Evolutionary conservation across 1,140 invertebrate genomes (phyloP), one percentile per base, ranked within the genome.

Genomic region (Stenopsyche tienmushanensis): DNA sequence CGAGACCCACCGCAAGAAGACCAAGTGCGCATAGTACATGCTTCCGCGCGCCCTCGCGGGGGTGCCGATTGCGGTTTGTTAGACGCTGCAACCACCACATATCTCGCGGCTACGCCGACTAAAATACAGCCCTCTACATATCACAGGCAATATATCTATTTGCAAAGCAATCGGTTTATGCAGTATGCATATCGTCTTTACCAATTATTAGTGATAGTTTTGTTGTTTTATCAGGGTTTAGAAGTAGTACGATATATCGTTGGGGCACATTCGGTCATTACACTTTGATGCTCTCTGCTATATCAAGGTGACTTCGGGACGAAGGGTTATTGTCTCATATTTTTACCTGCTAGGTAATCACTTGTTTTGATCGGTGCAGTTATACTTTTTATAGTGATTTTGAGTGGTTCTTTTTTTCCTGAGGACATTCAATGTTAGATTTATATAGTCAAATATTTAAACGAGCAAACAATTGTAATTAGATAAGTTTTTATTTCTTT

Each of bases 1-100:
- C 57, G 89, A 92, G 58, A 97, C 93, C 20, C 95, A 97, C 77
- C 75, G 75, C 67, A 81, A 78, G 72, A 80, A 79, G 67, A 78
- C 74, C 62, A 68, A 75, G 57, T 74, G 76, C 66, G 69, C 25
- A 60, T 69, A 39, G 66, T 70, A 29, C 71, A 71, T 18, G 66
- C 71, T 8, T 71, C 72, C 20, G 65, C 72, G 25, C 72, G 73
- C 62, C 72, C 26, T 42, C 54, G 10, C 3, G 7, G 23, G 23
- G 26, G 18, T 20, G 52, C 52, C 29, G 26, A 15, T 2, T 10
- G 20, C 47, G 13, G 47, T 18, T 2, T 10, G 18, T 10, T 21
- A 10, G 17, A 2, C 20, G 26, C 52, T 54, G 26, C 52, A 13
- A 21, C 47, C 18, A 21, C 18, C 18, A 59, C 55, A 59, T 59